Evolutionary conservation across 2,888 invertebrate genomes (phyloP), one percentile per base, ranked within the genome.

Genomic region (Oligia strigilis): DNA sequence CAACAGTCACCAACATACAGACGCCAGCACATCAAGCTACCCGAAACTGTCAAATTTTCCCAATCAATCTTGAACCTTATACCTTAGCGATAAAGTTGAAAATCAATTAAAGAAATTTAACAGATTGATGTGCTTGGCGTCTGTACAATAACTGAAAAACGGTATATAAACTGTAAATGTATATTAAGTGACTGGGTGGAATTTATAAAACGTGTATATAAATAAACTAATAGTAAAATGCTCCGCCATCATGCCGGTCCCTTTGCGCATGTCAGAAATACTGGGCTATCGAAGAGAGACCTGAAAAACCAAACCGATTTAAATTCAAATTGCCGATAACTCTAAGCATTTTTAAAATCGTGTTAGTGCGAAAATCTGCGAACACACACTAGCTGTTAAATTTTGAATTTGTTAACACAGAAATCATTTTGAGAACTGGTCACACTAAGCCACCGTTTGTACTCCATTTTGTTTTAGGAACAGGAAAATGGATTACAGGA

Each of bases 271-370:
- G 73, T 74, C 84, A 93, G 82, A 90, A 88, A 93, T 55, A 83
- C 77, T 78, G 86, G 88, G 43, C 67, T 58, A 70, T 88, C 90
- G 83, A 89, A 84, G 52, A 87, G 80, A 19, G 90, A 92, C 88
- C 94, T 94, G 94, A 90, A 94, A 94, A 91, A 83, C 49, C 82
- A 88, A 82, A 90, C 87, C 76, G 77, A 89, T 84, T 87, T 77
- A 40, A 75, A 77, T 75, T 84, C 60, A 75, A 77, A 81, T n/a
- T 69, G 66, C 66, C 65, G 65, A 72, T 75, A 72, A 49, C 29
- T 23, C 5, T 11, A 73, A 36, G 62, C 73, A 17, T 67, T 71
- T 49, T 71, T 74, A 66, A 73, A 77, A 60, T 72, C 52, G 40
- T 77, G 86, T 87, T 87, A 88, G 88, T 89, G 66, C 72, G 43